Base-by-base conservation (phyloP, 2,888 invertebrate species). In the Drosophila prolongata region DNA sequence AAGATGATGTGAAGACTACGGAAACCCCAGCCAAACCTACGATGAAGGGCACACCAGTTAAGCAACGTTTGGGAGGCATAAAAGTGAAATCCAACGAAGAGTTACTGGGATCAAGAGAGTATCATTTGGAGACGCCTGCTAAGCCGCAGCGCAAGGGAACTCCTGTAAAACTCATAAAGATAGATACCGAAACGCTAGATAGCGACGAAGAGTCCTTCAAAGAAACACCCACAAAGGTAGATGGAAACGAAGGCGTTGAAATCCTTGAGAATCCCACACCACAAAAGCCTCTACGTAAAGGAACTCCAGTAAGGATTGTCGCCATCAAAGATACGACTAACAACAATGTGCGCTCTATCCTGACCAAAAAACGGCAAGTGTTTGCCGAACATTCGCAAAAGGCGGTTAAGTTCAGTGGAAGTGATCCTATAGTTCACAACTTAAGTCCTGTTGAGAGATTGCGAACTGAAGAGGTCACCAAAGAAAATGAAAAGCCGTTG, bases 401-500 rank as follows among this genome's bases (percentile, higher is more conserved):
- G 71, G 80, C 65, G 65, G 91, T 91, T 1, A 81, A 89, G 67
- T 91, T 91, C 44, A 86, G 87, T 59, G 67, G 65, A 8, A 74
- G 65, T 2, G 71, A 40, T 30, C 80, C 85, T 16, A 79, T 70
- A 11, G 78, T 90, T 11, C 87, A 89, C 58, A 77, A 76, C 42
- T 50, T 89, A 10, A 84, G 78, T 71, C 68, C 77, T 0, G 44
- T 64, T 1, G 14, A 61, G 1, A 35, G 27, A 27, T 14, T 14
- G 13, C 35, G 1, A 13, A 9, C 5, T n/a, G 34, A 13, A 4
- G 9, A 13, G 1, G 38, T 35, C 16, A 59, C 69, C 59, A 80
- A 80, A 56, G 80, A 81, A 53, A 86, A 85, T 9, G 55, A 54
- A 0, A 42, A 67, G 11, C 75, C 87, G 1, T 67, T 53, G 34